Conservation (phyloP, 1,140 invertebrate genomes). For the Cepaea nemoralis region DNA sequence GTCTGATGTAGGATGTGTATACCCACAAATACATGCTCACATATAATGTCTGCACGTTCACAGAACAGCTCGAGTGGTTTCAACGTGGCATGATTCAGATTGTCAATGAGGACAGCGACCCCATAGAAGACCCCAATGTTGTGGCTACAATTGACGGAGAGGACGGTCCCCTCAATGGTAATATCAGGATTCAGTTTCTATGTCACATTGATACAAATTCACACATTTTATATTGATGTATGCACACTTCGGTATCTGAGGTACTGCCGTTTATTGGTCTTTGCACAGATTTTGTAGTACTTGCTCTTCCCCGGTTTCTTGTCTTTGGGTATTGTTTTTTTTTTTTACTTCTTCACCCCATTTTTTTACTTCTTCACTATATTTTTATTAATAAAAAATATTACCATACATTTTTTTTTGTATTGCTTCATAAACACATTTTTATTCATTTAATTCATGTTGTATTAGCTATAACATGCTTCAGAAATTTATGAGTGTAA, state of each 20-base stretch:
- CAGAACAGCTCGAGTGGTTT: slow-evolving; percentile 71
- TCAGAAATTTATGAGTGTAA: no score
- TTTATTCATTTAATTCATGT: no score
- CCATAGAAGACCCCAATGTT: slow-evolving; percentile 71
- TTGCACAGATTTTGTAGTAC: neutral
- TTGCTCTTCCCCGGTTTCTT: neutral
- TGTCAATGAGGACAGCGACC: slow-evolving; percentile 71
- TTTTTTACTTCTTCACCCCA: neutral
- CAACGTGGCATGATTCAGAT: slow-evolving; percentile 66
- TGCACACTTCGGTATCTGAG: neutral
- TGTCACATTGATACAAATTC: neutral
- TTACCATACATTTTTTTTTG: no score
- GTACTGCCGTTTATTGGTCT: neutral
- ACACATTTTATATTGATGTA: neutral
- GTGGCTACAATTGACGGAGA: slow-evolving; percentile 75
- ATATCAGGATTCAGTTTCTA: neutral
- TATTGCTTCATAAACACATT: no score
- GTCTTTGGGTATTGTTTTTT: neutral
- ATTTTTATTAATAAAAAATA: no score
- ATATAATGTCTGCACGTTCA: no score
- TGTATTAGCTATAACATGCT: no score
- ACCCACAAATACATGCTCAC: no score
- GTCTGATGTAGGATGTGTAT: no score
- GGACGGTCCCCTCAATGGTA: slow-evolving; percentile 79
- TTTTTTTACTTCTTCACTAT: no score